Base-by-base conservation (phyloP, 2,888 invertebrate genomes). In the Automeris io region DNA sequence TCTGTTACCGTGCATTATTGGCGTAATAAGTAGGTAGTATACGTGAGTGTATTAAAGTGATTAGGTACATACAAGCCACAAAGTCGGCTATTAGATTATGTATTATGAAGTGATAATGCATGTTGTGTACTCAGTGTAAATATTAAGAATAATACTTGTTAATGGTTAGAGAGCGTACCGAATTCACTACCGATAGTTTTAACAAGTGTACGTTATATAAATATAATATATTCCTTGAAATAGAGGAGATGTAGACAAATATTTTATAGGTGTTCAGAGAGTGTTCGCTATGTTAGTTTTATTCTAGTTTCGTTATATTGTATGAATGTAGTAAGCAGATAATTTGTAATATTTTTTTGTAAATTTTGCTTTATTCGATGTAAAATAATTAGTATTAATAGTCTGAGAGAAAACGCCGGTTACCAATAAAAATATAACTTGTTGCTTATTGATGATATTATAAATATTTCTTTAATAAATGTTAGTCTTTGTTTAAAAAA, bases 331-430 rank as follows among this genome's bases (percentile, higher is more conserved):
- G n/a, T n/a, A 78, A 71, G 70, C 74, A 76, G 61, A 62, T 66
- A 67, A 59, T 70, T 71, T 71, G 61, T 78, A 74, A 57, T 66
- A 61, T 61, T 52, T 47, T 69, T 65, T 65, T 81, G 79, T 83
- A 83, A 74, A 80, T 82, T 80, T 78, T 61, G 80, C 77, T 81
- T 78, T 73, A 73, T 78, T 79, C 56, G 74, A 73, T 74, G 62
- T 82, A 79, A 71, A 71, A 66, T 78, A 75, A 69, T 78, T 83
- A 83, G 80, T 80, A 75, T 79, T 82, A 74, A 77, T 85, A 86
- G 86, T 86, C 86, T 85, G 83, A 86, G 76, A 82, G 75, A 69
- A 85, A 86, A 80, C 85, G 85, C 83, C 83, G 86, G 86, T 86
- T 86, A 86, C 86, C 86, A 86, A 79, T 85, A 81, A 80, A 82